Percentiles rank a stretch among this genome's conserved stretches.
Conservation (phyloP, 2,888 invertebrate genomes). For the Lycophotia porphyrea region DNA sequence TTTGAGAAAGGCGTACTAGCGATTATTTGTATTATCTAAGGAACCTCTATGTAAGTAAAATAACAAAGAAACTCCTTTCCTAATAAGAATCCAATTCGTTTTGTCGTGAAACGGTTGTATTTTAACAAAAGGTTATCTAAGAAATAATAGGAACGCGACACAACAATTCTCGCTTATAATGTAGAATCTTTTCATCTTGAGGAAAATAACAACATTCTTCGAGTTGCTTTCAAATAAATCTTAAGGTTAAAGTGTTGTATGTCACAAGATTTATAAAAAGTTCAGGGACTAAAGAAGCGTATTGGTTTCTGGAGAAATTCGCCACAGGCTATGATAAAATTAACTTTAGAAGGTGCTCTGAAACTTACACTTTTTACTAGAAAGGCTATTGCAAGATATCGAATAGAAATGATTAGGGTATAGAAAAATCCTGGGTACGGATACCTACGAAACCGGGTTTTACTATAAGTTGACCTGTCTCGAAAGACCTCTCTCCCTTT, state of each 20-base stretch:
- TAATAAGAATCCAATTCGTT: conserved; percentile 51
- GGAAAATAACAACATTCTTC: conserved; percentile 23
- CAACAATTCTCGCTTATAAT: conserved; percentile 53
- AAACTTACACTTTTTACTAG: not conserved
- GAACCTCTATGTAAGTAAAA: conserved; percentile 23
- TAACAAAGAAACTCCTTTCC: conserved; percentile 43
- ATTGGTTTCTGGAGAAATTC: conserved; percentile 22
- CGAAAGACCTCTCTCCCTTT: not conserved
- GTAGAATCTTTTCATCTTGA: conserved; percentile 39
- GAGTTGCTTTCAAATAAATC: conserved; percentile 36
- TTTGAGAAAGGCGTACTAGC: conserved; percentile 7
- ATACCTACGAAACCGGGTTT: not conserved
- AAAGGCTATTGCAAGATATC: not conserved
- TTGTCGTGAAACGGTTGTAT: conserved; percentile 38
- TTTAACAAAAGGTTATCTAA: conserved; percentile 48
- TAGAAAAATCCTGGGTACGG: not conserved
- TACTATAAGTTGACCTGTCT: not conserved
- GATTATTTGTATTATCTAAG: conserved; percentile 14
- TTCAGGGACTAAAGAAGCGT: conserved; percentile 30
- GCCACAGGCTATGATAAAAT: conserved; percentile 7
- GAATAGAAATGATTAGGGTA: not conserved
- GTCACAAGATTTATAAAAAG: conserved; percentile 22
- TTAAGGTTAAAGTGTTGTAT: conserved; percentile 21
- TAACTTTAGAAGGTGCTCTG: not conserved
- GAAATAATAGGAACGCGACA: conserved; percentile 50